phyloP scores from a whole-genome alignment of 2,888 invertebrate genomes.

The Sarcophaga subvicina region DNA sequence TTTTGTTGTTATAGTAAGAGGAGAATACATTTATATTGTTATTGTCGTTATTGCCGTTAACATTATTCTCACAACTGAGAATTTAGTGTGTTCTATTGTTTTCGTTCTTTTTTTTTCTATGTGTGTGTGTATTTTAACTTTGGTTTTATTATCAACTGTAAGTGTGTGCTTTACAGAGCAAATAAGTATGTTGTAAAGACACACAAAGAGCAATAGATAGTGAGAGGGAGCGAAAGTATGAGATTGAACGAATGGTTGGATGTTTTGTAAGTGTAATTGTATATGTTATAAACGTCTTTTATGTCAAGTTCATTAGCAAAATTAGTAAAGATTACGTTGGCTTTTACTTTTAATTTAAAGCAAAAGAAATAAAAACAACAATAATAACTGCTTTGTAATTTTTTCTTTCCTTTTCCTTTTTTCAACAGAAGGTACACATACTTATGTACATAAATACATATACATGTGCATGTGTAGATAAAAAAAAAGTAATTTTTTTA shows the following conservation, averaged over 20 bases:
- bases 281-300: conserved; percentile 57
- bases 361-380: not conserved
- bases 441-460: too few relatives aligned
- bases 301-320: conserved; percentile 70
- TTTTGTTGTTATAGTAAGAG: not conserved
- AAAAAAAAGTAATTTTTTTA: too few relatives aligned
- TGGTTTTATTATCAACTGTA: conserved; percentile 8
- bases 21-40: not conserved
- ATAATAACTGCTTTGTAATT: conserved; percentile 10
- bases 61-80: not conserved
- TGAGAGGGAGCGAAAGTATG: not conserved
- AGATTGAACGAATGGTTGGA: conserved; percentile 1
- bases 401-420: too few relatives aligned
- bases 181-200: not conserved
- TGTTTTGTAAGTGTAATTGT: conserved; percentile 7
- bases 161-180: not conserved
- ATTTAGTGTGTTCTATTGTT: conserved; percentile 1
- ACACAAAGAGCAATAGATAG: too few relatives aligned
- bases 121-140: not conserved
- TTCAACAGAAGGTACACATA: too few relatives aligned
- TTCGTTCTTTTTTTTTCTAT: conserved; percentile 19
- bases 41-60: not conserved
- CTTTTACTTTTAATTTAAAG: conserved; percentile 65
- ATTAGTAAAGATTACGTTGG: conserved; percentile 67
- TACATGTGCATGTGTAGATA: too few relatives aligned